Conservation (phyloP, 2,113 vertebrate genomes). For the Odocoileus hemionus region DNA sequence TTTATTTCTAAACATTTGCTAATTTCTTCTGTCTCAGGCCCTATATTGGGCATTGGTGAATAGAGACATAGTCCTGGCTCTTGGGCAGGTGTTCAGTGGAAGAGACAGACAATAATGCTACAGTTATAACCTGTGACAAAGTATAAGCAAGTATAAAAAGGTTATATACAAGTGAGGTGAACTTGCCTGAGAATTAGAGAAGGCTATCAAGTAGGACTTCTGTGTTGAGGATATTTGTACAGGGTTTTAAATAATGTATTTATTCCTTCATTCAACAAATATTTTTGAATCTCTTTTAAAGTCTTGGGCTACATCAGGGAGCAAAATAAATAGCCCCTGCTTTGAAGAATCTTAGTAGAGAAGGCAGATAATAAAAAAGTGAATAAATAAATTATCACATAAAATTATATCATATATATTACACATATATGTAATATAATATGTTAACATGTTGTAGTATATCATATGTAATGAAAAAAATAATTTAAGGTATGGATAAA, state of each 20-base stretch:
- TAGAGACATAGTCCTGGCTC: background rate
- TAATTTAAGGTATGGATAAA: background rate
- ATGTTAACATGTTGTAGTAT: background rate
- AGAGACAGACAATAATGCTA: background rate
- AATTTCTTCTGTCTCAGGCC: background rate
- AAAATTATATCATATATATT: background rate
- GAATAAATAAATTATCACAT: conserved; percentile 8
- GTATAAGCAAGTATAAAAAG: background rate
- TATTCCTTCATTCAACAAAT: background rate
- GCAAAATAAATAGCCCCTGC: background rate
- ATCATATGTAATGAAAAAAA: background rate
- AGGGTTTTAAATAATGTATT: background rate
- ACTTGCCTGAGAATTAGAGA: background rate
- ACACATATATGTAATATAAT: background rate
- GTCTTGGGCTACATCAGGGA: background rate
- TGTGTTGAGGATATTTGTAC: background rate
- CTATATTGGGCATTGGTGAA: background rate
- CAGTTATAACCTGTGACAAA: background rate
- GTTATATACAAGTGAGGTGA: background rate
- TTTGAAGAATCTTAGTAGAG: background rate
- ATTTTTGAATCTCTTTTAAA: background rate
- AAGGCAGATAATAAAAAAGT: background rate
- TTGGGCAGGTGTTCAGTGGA: background rate
- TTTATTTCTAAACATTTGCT: background rate
- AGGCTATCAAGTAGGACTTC: background rate